phyloP scores from a whole-genome alignment of 2,113 vertebrate genomes.

The Tauraco erythrolophus region DNA sequence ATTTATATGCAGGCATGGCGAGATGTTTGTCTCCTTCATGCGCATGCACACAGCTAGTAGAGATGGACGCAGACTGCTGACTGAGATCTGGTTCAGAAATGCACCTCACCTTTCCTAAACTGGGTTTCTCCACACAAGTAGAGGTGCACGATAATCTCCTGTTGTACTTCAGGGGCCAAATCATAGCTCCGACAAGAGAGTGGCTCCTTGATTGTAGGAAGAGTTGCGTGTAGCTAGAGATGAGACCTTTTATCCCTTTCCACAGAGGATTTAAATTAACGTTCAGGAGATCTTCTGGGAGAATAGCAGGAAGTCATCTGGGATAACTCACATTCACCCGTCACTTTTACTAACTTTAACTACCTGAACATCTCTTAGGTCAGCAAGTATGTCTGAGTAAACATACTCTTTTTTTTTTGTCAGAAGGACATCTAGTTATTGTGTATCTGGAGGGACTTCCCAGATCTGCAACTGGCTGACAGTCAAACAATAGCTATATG shows the following conservation, averaged over 20 bases:
- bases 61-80: not conserved
- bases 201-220: not conserved
- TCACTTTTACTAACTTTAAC: not conserved
- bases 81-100: not conserved
- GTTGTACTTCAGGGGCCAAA: not conserved
- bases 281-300: not conserved
- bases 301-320: not conserved
- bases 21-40: not conserved
- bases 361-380: not conserved
- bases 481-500: not conserved
- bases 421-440: not conserved
- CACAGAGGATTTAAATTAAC: not conserved
- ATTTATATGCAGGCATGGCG: not conserved
- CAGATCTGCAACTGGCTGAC: not conserved
- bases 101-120: not conserved
- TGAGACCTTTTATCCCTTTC: not conserved
- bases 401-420: not conserved
- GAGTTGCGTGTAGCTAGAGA: not conserved
- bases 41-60: not conserved
- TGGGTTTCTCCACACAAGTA: not conserved
- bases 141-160: not conserved
- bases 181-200: not conserved
- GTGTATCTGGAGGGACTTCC: not conserved
- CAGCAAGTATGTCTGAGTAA: not conserved
- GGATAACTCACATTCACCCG: not conserved